Conservation (phyloP, 2,113 vertebrate genomes). For the Aphyosemion australe region DNA sequence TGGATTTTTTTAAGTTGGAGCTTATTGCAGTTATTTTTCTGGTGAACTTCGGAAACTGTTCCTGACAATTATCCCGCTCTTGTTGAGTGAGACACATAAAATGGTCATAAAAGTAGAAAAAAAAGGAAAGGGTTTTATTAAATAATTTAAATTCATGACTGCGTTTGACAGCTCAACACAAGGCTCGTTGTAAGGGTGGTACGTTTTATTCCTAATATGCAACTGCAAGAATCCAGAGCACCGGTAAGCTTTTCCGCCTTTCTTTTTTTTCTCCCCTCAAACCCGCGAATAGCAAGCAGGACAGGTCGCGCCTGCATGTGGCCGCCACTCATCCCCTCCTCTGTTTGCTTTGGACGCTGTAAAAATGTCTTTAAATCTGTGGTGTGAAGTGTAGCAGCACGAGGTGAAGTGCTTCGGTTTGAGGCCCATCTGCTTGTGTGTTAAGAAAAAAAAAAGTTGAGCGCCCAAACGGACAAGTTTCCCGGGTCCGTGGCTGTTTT, state of each 20-base stretch:
- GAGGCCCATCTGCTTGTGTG: conserved; percentile 58
- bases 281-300: conserved; percentile 56
- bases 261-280: conserved; percentile 27
- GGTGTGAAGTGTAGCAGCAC: conserved; percentile 64
- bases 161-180: conserved; percentile 34
- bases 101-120: conserved; percentile 15
- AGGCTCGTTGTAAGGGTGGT: conserved; percentile 2
- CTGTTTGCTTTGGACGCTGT: conserved; percentile 59
- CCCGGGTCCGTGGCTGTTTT: conserved; percentile 42
- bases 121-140: conserved; percentile 6
- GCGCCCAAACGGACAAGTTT: conserved; percentile 34
- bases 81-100: conserved; percentile 26
- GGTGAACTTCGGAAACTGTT: conserved; percentile 57
- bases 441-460: conserved; percentile 41
- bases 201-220: conserved; percentile 18
- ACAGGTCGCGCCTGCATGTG: conserved; percentile 56
- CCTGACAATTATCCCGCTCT: conserved; percentile 60
- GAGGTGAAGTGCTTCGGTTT: conserved; percentile 57
- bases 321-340: conserved; percentile 45
- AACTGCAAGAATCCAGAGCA: conserved; percentile 29
- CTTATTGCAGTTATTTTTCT: conserved; percentile 20
- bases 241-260: not conserved
- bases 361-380: conserved; percentile 63
- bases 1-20: not conserved
- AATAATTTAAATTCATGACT: conserved; percentile 31